Percentiles rank a stretch among this genome's conserved stretches.
Conservation (phyloP, 2,888 invertebrate species). For the Abrostola tripartita region DNA sequence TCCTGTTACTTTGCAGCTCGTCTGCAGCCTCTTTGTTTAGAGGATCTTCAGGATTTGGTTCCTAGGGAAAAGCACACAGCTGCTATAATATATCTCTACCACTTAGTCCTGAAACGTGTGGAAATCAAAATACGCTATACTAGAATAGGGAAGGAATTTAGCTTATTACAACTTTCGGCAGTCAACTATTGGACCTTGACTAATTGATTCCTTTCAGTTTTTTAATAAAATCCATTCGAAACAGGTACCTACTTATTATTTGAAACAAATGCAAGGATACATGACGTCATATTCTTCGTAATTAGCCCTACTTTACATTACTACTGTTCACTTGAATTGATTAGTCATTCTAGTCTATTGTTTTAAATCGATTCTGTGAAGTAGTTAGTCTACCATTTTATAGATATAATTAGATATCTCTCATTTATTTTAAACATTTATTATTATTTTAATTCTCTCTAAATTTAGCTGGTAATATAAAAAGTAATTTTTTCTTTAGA, state of each 20-base stretch:
- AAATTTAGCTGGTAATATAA: not conserved
- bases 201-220: not conserved
- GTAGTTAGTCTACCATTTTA: slow-evolving; percentile 8
- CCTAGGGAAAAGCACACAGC: slow-evolving; percentile 86
- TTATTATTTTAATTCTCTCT: too few species aligned
- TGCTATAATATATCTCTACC: not conserved
- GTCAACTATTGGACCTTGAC: not conserved
- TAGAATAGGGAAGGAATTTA: not conserved
- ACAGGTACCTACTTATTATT: not conserved
- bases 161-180: not conserved
- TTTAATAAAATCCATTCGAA: not conserved
- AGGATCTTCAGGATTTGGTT: slow-evolving; percentile 99
- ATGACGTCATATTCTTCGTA: slow-evolving; percentile 13
- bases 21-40: slow-evolving; percentile 99
- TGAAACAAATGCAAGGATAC: slow-evolving; percentile 6
- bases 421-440: too few species aligned
- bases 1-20: slow-evolving; percentile 97
- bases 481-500: too few species aligned
- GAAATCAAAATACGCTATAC: not conserved
- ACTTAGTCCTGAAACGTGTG: not conserved
- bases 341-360: slow-evolving; percentile 29
- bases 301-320: slow-evolving; percentile 15
- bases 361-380: slow-evolving; percentile 26
- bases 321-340: slow-evolving; percentile 29
- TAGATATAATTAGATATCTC: not conserved